Percentiles rank a stretch among this genome's conserved stretches.
These are phyloP conservation scores for Budorcas taxicolor DNA, from an alignment of 2,113 vertebrate genomes.

Conservation along the genomic window DNA sequence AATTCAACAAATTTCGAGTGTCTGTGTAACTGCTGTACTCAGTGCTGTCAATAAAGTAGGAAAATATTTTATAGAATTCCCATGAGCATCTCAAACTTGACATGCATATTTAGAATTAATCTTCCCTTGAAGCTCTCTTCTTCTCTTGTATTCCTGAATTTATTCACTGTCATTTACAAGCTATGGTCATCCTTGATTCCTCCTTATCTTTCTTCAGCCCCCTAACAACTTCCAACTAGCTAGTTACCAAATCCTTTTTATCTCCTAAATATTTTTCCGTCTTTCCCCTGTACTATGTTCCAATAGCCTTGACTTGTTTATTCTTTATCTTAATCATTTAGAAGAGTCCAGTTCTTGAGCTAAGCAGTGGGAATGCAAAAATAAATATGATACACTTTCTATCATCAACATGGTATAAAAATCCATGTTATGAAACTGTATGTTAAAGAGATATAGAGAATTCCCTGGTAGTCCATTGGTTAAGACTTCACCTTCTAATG, in stretches of 20 bases:
- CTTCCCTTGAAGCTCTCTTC: not conserved
- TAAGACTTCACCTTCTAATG: not conserved
- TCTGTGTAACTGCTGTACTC: not conserved
- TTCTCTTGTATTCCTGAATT: not conserved
- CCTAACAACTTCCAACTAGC: not conserved
- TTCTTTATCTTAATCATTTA: not conserved
- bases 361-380: conserved; percentile 24
- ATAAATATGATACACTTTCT: not conserved
- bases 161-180: not conserved
- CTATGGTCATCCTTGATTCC: not conserved
- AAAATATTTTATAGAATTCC: not conserved
- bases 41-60: not conserved
- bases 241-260: not conserved
- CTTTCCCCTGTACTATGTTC: not conserved
- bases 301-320: not conserved
- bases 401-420: not conserved
- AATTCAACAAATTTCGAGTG: not conserved
- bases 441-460: not conserved
- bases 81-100: not conserved
- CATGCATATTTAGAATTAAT: not conserved
- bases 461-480: not conserved
- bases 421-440: not conserved
- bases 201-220: not conserved
- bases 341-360: not conserved
- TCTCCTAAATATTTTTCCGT: not conserved